A percentile compares a stretch with the other conserved stretches of the same genome.
Conservation (phyloP, 2,888 invertebrate species). For the Macrophya alboannulata region DNA sequence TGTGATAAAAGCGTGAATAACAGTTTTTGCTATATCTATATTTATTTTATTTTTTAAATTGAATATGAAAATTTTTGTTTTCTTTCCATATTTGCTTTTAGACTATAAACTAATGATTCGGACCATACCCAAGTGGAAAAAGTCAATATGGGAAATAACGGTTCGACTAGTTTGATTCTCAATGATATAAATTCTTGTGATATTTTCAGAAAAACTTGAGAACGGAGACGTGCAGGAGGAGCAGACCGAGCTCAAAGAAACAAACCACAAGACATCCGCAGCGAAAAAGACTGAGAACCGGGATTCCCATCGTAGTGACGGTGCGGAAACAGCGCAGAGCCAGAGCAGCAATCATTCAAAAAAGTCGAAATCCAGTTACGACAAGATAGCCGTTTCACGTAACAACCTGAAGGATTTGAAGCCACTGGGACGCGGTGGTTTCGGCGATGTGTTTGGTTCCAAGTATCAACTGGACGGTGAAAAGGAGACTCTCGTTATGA, state of each 20-base stretch:
- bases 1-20: neutral
- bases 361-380: constrained; percentile 86
- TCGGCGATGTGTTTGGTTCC: constrained; percentile 94
- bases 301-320: constrained; percentile 86
- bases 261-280: constrained; percentile 74
- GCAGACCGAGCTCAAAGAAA: constrained; percentile 80
- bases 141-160: too few relatives aligned
- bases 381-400: constrained; percentile 89
- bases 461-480: constrained; percentile 81
- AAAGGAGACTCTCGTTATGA: constrained; percentile 84
- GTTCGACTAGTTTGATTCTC: constrained; percentile 8
- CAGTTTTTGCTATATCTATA: neutral
- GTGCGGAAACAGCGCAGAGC: constrained; percentile 85
- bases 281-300: constrained; percentile 76
- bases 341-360: constrained; percentile 84
- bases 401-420: constrained; percentile 86
- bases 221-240: constrained; percentile 77
- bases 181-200: neutral
- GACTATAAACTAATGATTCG: too few relatives aligned
- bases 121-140: too few relatives aligned
- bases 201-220: constrained; percentile 74
- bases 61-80: too few relatives aligned
- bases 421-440: constrained; percentile 90
- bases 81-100: too few relatives aligned
- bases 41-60: too few relatives aligned